Conservation (phyloP, 2,113 vertebrate genomes). For the Erythrolamprus reginae region DNA sequence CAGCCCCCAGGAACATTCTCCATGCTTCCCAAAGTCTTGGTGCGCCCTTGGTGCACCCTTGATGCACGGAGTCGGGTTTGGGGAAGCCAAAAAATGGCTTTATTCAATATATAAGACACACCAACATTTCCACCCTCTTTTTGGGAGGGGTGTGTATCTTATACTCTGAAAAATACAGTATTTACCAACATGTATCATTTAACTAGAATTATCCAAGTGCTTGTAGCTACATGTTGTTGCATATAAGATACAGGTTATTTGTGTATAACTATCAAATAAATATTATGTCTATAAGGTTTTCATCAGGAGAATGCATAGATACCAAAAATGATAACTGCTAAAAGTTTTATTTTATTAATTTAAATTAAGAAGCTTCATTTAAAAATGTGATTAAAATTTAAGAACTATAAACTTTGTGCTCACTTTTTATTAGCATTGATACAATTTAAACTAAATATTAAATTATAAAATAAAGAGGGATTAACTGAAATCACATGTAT, state of each 20-base stretch:
- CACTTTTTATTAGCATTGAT: background rate
- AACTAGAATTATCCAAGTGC: background rate
- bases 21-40: too few species aligned
- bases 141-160: too few species aligned
- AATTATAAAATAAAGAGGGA: background rate
- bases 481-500: constrained; percentile 3
- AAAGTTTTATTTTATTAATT: background rate
- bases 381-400: background rate
- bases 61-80: too few species aligned
- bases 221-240: background rate
- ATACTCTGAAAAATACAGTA: background rate
- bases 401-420: background rate
- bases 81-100: too few species aligned
- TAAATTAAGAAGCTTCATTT: background rate
- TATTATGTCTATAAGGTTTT: background rate
- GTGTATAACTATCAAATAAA: background rate
- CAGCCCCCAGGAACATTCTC: too few species aligned
- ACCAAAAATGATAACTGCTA: background rate
- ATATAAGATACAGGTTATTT: background rate
- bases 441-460: background rate
- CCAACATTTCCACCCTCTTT: too few species aligned
- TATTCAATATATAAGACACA: too few species aligned
- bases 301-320: background rate
- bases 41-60: too few species aligned
- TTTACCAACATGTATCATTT: background rate